A percentile compares a stretch with the other conserved stretches of the same genome.
phyloP scores from a whole-genome alignment of 1,140 invertebrate genomes.

The Riptortus pedestris region DNA sequence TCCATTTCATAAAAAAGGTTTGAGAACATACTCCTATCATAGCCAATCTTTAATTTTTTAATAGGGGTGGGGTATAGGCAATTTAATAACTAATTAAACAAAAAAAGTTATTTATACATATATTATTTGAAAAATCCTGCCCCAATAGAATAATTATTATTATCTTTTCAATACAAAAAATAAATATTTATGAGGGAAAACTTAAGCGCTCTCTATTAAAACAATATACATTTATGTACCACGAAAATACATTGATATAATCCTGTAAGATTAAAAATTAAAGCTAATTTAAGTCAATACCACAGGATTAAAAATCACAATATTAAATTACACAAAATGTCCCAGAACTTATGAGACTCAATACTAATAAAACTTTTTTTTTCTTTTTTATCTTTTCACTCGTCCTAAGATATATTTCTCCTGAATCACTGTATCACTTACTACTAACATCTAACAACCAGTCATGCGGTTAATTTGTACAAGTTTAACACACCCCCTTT shows the following conservation, averaged over 20 bases:
- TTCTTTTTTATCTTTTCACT: no score
- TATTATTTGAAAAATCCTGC: no score
- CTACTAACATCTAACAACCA: not conserved
- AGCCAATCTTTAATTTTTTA: no score
- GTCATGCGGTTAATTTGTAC: not conserved
- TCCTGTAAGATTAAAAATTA: slow-evolving; percentile 11
- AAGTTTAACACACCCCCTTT: not conserved
- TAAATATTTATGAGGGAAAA: not conserved
- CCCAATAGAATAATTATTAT: no score
- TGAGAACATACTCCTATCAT: no score
- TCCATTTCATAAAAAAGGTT: no score
- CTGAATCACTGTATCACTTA: not conserved
- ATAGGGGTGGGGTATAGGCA: no score
- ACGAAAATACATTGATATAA: not conserved
- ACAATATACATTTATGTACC: not conserved
- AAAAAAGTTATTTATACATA: no score
- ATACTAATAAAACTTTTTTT: not conserved
- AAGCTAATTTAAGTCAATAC: slow-evolving; percentile 10
- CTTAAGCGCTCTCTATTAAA: not conserved
- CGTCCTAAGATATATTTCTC: not conserved
- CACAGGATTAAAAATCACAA: slow-evolving; percentile 17
- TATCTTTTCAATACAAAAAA: no score
- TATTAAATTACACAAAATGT: slow-evolving; percentile 15
- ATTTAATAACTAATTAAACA: no score
- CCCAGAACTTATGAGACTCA: slow-evolving; percentile 16